Percentiles rank a stretch among this genome's conserved stretches.
These are phyloP conservation scores for Diuraphis noxia DNA, from an alignment of 1,140 invertebrate species.

Conservation along the genomic window DNA sequence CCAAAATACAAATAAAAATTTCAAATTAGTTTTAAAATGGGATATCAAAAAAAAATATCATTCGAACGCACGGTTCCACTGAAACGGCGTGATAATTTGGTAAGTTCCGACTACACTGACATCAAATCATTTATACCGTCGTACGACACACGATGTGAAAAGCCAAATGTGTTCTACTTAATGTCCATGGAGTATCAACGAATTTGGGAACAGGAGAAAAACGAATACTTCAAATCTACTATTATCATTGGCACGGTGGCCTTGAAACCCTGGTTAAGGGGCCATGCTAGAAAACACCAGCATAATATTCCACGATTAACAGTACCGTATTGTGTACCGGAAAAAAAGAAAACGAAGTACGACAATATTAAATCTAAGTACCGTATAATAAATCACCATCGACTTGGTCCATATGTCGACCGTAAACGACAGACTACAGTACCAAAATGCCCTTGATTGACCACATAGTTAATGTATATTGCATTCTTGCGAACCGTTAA, in stretches of 20 bases:
- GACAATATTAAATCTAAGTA: background rate
- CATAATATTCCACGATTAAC: background rate
- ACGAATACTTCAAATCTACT: background rate
- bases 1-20: background rate
- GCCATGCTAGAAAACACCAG: background rate
- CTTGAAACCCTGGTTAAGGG: background rate
- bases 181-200: background rate
- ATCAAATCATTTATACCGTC: background rate
- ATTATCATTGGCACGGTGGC: background rate
- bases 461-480: background rate
- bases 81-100: background rate
- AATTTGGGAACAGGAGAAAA: background rate
- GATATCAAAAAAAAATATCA: background rate
- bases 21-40: background rate
- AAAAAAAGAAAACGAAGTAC: background rate
- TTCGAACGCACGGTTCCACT: background rate
- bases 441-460: background rate
- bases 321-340: background rate
- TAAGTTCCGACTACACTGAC: background rate
- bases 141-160: background rate
- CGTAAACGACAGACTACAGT: background rate
- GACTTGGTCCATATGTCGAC: background rate
- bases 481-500: background rate
- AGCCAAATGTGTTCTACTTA: background rate
- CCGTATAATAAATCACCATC: background rate